Evolutionary conservation across 2,113 vertebrate species (phyloP).

Genomic region (Boulengeromyrus knoepffleri): DNA sequence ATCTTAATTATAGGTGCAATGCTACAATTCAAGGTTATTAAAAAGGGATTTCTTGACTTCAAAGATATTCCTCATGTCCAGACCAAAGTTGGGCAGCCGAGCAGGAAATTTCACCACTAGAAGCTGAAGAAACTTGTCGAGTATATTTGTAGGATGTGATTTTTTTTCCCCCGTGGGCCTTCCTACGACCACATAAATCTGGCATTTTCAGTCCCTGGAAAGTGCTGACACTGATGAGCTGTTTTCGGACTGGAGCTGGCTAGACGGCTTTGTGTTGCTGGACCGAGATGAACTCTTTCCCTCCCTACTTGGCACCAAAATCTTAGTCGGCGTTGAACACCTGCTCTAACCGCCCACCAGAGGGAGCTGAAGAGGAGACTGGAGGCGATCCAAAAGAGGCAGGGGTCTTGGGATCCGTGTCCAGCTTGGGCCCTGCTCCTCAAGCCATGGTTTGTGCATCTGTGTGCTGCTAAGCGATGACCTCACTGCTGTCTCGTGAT

Average conservation of each 20-base stretch:
- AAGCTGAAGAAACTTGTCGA: neutral
- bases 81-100: neutral
- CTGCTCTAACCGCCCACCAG: neutral
- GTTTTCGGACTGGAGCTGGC: neutral
- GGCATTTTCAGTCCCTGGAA: neutral
- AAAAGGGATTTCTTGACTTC: neutral
- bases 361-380: neutral
- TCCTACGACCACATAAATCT: neutral
- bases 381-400: neutral
- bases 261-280: neutral
- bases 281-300: neutral
- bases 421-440: neutral
- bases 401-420: neutral
- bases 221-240: constrained; percentile 11
- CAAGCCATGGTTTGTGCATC: neutral
- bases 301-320: neutral
- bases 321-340: neutral
- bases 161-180: neutral
- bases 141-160: neutral
- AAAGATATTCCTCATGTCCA: neutral
- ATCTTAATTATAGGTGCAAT: neutral
- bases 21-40: neutral
- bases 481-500: too few relatives aligned
- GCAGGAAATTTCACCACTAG: neutral
- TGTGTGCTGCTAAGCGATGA: neutral